Evolutionary conservation across 2,888 invertebrate genomes (phyloP).

Genomic region (Zygaena filipendulae): DNA sequence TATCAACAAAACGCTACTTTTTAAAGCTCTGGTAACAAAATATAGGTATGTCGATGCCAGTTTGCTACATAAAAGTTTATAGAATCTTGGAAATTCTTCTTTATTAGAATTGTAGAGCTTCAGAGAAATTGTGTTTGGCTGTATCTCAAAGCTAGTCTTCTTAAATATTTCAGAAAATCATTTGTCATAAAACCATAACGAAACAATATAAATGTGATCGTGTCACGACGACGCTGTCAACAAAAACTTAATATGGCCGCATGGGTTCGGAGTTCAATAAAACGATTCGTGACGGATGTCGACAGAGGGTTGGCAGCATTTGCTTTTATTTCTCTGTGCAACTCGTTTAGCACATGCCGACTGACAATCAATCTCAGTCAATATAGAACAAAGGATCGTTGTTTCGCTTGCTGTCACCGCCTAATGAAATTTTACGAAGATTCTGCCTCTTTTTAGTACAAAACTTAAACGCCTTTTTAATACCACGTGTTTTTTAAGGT

Average conservation of each 20-base stretch:
- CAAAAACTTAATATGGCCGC: constrained; percentile 41
- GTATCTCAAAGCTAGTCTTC: no score
- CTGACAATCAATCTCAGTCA: constrained; percentile 65
- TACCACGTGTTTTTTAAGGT: no score
- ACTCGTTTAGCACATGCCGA: constrained; percentile 58
- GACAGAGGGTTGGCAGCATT: constrained; percentile 52
- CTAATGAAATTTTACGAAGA: constrained; percentile 57
- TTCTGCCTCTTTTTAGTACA: no score
- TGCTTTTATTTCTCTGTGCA: constrained; percentile 55
- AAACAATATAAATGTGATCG: neutral
- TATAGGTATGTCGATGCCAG: no score
- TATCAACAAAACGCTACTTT: no score
- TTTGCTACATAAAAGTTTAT: no score
- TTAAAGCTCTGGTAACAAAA: no score
- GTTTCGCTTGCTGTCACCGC: constrained; percentile 41
- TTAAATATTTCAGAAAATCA: no score
- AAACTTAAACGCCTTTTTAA: constrained; percentile 2
- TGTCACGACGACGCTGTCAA: constrained; percentile 17
- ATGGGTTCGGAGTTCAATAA: constrained; percentile 48
- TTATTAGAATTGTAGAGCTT: no score
- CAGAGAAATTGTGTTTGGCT: no score
- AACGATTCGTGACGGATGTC: constrained; percentile 50
- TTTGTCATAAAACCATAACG: no score
- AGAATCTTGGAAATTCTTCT: no score
- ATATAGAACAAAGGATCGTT: constrained; percentile 55